Conservation (phyloP, 37 sponge, comb jelly and placozoan genomes). For the Chondrosia reniformis region DNA sequence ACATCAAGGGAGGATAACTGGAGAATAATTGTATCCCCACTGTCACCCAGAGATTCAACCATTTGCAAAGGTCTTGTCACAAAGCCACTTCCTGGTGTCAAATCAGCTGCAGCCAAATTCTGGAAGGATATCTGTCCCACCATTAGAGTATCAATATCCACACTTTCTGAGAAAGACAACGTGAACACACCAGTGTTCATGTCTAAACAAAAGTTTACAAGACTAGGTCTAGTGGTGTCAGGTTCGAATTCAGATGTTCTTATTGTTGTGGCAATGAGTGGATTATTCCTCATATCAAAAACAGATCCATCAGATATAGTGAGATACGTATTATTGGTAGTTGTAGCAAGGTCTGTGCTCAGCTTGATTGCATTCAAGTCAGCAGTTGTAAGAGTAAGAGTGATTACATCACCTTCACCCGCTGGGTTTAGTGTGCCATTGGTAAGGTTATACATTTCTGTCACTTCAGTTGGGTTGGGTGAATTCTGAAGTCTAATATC, state of each 20-base stretch:
- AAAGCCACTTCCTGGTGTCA: constrained; percentile 26
- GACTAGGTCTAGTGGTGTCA: constrained; percentile 62
- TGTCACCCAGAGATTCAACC: background rate
- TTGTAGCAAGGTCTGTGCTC: constrained; percentile 42
- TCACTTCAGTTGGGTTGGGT: background rate
- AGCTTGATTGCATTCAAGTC: constrained; percentile 72
- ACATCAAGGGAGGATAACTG: constrained; percentile 45
- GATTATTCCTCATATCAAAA: constrained; percentile 68
- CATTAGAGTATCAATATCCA: constrained; percentile 28
- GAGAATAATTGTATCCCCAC: constrained; percentile 40
- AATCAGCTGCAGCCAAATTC: constrained; percentile 7
- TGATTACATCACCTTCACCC: constrained; percentile 45
- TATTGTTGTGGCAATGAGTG: constrained; percentile 22
- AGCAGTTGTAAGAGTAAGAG: constrained; percentile 24
- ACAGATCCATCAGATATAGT: constrained; percentile 44
- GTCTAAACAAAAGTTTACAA: constrained; percentile 69
- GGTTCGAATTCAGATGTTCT: constrained; percentile 18
- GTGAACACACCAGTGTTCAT: constrained; percentile 40
- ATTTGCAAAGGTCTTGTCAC: background rate
- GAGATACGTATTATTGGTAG: constrained; percentile 45
- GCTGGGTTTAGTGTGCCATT: constrained; percentile 38
- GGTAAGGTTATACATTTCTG: constrained; percentile 33
- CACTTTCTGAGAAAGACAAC: constrained; percentile 74
- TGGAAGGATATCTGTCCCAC: constrained; percentile 56
- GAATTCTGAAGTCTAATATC: constrained; percentile 55